Evolutionary conservation across 2,797 vertebrate species (phyloP).

Genomic region (Melanotaenia pygmaea): DNA sequence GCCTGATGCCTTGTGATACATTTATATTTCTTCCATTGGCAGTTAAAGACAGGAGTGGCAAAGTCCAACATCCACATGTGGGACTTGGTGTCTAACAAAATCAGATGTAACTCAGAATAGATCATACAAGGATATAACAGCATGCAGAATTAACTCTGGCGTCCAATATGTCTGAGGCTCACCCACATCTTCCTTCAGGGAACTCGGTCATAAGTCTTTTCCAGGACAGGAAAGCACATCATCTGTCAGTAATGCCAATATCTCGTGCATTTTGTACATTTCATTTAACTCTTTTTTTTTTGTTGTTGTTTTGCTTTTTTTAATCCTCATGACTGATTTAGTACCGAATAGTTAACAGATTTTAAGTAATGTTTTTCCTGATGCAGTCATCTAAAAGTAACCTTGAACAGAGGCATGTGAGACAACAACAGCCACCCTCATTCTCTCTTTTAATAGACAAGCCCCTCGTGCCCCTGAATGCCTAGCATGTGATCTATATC

Average conservation of each 20-base stretch:
- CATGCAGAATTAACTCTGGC: not conserved
- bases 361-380: not conserved
- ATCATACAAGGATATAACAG: not conserved
- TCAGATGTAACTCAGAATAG: not conserved
- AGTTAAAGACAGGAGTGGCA: not conserved
- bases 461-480: not conserved
- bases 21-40: not conserved
- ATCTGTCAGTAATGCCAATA: not conserved
- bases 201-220: not conserved
- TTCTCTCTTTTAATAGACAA: constrained; percentile 47
- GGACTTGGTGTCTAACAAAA: not conserved
- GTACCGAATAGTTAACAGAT: not conserved
- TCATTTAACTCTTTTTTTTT: not conserved
- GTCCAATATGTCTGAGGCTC: not conserved
- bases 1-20: not conserved
- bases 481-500: constrained; percentile 25
- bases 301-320: no score
- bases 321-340: not conserved
- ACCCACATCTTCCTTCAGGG: not conserved
- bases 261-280: not conserved
- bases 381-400: constrained; percentile 2
- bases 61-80: not conserved
- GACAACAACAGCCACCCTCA: constrained; percentile 29
- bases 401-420: not conserved
- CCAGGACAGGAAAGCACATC: not conserved